Conservation (phyloP, 2,113 vertebrate species). For the Ciconia maguari region DNA sequence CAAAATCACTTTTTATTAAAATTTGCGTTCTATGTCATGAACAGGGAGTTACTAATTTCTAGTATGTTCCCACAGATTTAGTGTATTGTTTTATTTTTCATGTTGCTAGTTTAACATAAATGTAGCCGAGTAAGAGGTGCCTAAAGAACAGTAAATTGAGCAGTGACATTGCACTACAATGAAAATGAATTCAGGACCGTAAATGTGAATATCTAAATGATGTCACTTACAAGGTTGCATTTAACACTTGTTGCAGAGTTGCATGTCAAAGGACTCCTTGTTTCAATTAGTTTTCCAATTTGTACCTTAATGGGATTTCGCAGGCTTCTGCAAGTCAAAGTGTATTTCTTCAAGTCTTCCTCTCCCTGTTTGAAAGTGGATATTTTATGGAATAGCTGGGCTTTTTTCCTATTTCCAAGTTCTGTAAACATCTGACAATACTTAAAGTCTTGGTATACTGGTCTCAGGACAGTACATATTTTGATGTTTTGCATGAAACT, state of each 20-base stretch:
- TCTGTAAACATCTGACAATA: constrained; percentile 78
- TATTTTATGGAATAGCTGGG: constrained; percentile 38
- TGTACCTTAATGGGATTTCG: constrained; percentile 73
- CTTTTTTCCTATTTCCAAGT: constrained; percentile 50
- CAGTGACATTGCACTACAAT: not conserved
- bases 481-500: not conserved
- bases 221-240: not conserved
- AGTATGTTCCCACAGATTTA: not conserved
- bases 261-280: constrained; percentile 11
- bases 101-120: not conserved
- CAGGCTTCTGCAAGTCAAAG: constrained; percentile 66
- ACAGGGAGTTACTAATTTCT: not conserved
- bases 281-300: not conserved
- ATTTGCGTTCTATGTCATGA: not conserved
- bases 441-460: constrained; percentile 5
- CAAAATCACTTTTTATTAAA: not conserved
- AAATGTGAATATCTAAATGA: not conserved
- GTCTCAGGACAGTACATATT: not conserved
- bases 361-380: constrained; percentile 40
- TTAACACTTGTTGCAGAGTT: constrained; percentile 37
- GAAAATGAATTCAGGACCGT: not conserved
- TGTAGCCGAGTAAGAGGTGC: not conserved
- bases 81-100: not conserved
- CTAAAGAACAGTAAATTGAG: not conserved
- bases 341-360: constrained; percentile 68